phyloP scores from a whole-genome alignment of 1,140 invertebrate genomes.

The Rhagoletis pomonella region DNA sequence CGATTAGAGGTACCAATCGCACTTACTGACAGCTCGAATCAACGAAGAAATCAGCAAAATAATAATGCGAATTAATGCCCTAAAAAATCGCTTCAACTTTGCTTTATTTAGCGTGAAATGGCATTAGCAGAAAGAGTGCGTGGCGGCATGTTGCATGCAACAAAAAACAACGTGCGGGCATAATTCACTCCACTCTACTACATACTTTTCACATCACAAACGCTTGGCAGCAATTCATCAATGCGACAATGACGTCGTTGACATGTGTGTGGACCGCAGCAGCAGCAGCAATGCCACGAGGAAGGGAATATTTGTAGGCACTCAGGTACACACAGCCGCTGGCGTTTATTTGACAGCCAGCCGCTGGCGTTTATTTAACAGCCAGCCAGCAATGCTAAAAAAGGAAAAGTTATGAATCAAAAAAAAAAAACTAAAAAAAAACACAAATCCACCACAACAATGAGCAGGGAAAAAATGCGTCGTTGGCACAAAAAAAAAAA shows the following conservation, averaged over 20 bases:
- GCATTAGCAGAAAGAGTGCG: background rate
- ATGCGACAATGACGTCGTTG: slow-evolving; percentile 8
- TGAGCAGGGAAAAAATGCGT: background rate
- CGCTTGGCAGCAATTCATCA: slow-evolving; percentile 30
- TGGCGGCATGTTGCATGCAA: background rate
- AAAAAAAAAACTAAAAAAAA: background rate
- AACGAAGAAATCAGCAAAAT: background rate
- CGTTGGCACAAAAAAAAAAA: background rate
- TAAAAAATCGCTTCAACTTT: slow-evolving; percentile 27
- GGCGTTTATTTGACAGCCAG: background rate
- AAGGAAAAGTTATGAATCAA: background rate
- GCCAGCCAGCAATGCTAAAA: background rate
- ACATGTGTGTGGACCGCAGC: slow-evolving; percentile 30
- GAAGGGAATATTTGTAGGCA: background rate
- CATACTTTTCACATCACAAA: background rate
- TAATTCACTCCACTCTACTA: background rate
- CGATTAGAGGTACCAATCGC: slow-evolving; percentile 2
- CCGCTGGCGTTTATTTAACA: background rate
- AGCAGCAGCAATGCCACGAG: background rate
- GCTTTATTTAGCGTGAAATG: slow-evolving; percentile 41
- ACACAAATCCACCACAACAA: background rate
- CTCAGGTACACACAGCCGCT: background rate
- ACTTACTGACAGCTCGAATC: background rate
- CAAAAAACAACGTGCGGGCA: background rate
- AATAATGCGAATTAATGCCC: slow-evolving; percentile 1